Percentiles rank a stretch among this genome's conserved stretches.
These are phyloP conservation scores for Drosophila sucinea DNA, from an alignment of 1,140 invertebrate genomes.

Conservation along the genomic window DNA sequence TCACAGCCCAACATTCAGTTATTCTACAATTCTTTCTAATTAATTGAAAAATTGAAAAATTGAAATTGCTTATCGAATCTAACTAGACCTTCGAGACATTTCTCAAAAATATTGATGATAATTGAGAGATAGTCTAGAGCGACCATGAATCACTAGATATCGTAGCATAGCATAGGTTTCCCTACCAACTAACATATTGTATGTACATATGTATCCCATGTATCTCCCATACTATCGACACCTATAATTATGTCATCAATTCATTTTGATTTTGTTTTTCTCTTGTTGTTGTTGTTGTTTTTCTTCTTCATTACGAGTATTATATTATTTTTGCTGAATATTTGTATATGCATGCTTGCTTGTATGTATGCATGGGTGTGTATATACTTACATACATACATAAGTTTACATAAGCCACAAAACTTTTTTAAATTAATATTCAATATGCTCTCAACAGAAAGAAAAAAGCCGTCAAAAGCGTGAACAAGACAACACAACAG, in stretches of 20 bases:
- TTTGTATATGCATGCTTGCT: not conserved
- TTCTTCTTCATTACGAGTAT: not conserved
- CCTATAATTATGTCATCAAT: conserved; percentile 72
- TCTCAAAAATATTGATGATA: conserved; percentile 30
- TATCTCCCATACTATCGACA: not conserved
- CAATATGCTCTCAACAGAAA: conserved; percentile 57
- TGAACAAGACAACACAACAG: conserved; percentile 71
- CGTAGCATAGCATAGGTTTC: conserved; percentile 9
- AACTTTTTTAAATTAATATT: conserved; percentile 70
- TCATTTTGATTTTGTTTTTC: conserved; percentile 27
- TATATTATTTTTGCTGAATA: conserved; percentile 48
- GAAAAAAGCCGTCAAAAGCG: conserved; percentile 46
- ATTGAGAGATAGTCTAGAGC: conserved; percentile 41
- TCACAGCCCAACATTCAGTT: not conserved
- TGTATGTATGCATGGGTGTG: not conserved
- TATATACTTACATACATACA: conserved; percentile 50
- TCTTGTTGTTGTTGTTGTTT: not conserved
- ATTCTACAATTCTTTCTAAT: conserved; percentile 70
- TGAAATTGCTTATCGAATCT: conserved; percentile 44
- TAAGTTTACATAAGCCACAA: conserved; percentile 70
- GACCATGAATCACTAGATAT: conserved; percentile 43
- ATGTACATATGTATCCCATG: not conserved
- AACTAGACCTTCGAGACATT: conserved; percentile 44
- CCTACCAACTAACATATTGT: not conserved
- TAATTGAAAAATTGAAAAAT: conserved; percentile 28